Conservation (phyloP, 2,888 invertebrate species). For the Erynnis tages region DNA sequence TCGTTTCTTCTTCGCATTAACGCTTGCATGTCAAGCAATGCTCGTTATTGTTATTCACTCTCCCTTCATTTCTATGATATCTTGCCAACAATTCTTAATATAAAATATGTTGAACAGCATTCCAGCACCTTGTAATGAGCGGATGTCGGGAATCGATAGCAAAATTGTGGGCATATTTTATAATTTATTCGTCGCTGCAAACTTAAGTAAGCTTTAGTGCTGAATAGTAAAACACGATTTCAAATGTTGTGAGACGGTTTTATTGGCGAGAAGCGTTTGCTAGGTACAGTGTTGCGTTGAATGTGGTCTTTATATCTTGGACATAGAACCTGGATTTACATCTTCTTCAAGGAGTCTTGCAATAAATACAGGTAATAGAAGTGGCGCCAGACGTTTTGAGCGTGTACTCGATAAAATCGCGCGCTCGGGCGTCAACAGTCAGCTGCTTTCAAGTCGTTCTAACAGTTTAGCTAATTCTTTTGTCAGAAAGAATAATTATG, state of each 20-base stretch:
- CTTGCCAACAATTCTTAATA: conserved; percentile 58
- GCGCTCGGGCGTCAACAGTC: conserved; percentile 57
- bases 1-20: background rate
- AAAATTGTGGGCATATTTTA: conserved; percentile 73
- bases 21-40: conserved; percentile 14
- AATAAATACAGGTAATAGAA: conserved; percentile 62
- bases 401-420: conserved; percentile 68
- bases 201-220: conserved; percentile 37
- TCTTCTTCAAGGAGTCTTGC: conserved; percentile 54
- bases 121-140: conserved; percentile 75
- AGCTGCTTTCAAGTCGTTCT: conserved; percentile 51
- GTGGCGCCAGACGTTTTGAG: conserved; percentile 65
- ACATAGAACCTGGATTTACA: conserved; percentile 57
- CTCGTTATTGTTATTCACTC: conserved; percentile 52
- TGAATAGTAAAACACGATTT: conserved; percentile 44
- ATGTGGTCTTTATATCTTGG: conserved; percentile 56
- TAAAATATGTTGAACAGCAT: conserved; percentile 73
- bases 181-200: conserved; percentile 46
- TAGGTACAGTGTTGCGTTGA: conserved; percentile 53
- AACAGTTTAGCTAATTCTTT: conserved; percentile 2
- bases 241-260: conserved; percentile 36
- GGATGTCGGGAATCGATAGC: conserved; percentile 76
- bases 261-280: conserved; percentile 48
- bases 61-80: conserved; percentile 42
- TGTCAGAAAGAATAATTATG: background rate